phyloP scores from a whole-genome alignment of 2,888 invertebrate genomes.

The Lysandra bellargus region DNA sequence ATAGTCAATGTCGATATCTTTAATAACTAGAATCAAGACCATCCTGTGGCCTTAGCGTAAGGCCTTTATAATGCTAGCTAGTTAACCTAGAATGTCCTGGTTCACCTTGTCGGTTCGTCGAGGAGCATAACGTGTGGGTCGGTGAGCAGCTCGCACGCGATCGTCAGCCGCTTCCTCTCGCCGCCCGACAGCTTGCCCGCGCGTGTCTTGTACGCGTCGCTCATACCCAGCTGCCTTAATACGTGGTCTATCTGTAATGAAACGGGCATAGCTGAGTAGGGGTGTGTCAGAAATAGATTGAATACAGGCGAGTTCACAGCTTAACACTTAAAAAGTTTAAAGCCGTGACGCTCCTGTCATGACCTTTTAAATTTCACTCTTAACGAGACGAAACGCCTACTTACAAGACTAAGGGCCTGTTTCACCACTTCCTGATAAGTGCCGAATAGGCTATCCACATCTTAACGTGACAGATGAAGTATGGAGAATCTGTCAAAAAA shows the following conservation, averaged over 20 bases:
- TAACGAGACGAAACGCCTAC: too few relatives aligned
- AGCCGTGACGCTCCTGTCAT: too few relatives aligned
- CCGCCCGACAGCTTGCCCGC: constrained; percentile 91
- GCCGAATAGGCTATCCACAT: too few relatives aligned
- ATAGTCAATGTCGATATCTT: too few relatives aligned
- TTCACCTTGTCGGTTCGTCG: constrained; percentile 95
- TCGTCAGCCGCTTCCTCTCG: constrained; percentile 92
- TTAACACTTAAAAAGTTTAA: too few relatives aligned
- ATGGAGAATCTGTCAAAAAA: too few relatives aligned
- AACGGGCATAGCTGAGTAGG: neutral
- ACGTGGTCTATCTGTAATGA: constrained; percentile 87
- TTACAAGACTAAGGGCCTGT: too few relatives aligned
- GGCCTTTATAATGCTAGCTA: neutral
- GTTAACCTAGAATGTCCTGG: neutral
- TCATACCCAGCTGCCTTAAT: constrained; percentile 88
- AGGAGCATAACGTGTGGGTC: constrained; percentile 95
- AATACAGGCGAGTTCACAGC: too few relatives aligned
- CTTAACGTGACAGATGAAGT: too few relatives aligned
- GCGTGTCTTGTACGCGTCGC: constrained; percentile 84
- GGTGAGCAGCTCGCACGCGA: constrained; percentile 93
- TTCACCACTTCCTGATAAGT: too few relatives aligned
- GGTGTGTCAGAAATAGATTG: too few relatives aligned
- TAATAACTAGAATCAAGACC: neutral
- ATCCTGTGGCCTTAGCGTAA: neutral
- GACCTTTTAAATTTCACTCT: too few relatives aligned